phyloP scores from a whole-genome alignment of 2,797 vertebrate species.

The Hippocampus kuda region DNA sequence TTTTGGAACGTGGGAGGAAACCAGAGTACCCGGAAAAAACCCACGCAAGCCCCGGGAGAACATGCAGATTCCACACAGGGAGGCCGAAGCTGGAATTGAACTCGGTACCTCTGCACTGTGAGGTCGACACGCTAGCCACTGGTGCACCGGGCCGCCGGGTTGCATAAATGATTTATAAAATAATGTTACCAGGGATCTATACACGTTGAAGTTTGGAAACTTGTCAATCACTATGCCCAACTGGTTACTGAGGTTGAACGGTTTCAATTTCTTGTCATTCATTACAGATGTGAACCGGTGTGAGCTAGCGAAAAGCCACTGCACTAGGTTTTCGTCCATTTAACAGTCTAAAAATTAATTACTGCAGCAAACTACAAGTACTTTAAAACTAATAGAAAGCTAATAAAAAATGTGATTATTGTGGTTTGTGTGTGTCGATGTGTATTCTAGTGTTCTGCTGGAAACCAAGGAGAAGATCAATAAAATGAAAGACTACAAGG shows the following conservation, averaged over 20 bases:
- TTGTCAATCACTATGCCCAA: background rate
- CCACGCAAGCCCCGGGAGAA: too few species aligned
- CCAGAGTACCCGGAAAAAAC: too few species aligned
- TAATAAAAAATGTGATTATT: background rate
- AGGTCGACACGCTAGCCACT: too few species aligned
- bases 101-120: too few species aligned
- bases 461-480: constrained; percentile 63
- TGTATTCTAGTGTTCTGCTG: constrained; percentile 24
- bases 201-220: background rate
- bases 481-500: constrained; percentile 63
- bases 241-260: background rate
- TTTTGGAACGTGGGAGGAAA: too few species aligned
- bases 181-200: too few species aligned
- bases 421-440: background rate
- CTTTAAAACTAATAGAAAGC: background rate
- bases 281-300: background rate
- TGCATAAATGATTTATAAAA: too few species aligned
- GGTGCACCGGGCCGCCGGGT: too few species aligned
- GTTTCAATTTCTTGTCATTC: background rate
- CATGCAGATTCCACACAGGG: too few species aligned
- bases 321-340: background rate
- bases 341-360: background rate
- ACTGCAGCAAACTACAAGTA: too few species aligned
- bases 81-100: too few species aligned
- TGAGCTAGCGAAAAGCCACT: background rate